A percentile compares a stretch with the other conserved stretches of the same genome.
Conservation (phyloP, 2,888 invertebrate species). For the Drosophila rubida region DNA sequence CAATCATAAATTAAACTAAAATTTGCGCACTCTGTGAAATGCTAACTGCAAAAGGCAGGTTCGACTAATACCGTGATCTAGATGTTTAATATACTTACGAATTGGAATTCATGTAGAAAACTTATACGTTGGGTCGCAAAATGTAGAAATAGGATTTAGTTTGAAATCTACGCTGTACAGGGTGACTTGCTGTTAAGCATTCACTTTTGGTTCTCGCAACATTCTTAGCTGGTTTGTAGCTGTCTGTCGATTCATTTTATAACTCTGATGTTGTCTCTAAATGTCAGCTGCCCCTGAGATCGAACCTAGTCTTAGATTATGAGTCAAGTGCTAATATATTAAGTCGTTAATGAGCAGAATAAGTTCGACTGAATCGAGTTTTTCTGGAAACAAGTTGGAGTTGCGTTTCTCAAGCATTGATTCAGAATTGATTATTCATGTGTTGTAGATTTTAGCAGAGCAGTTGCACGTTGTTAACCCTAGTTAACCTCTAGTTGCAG, state of each 20-base stretch:
- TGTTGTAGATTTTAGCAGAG: constrained; percentile 2
- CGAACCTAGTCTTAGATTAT: constrained; percentile 21
- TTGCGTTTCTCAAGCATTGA: constrained; percentile 6
- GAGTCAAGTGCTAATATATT: constrained; percentile 20
- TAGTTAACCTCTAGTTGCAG: constrained; percentile 44
- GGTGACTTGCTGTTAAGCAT: neutral
- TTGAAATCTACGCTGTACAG: neutral
- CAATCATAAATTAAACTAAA: constrained; percentile 5
- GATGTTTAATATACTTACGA: neutral
- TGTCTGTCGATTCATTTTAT: constrained; percentile 3
- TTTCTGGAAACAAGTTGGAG: constrained; percentile 15
- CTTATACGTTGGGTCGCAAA: too few species aligned
- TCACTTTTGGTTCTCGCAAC: too few species aligned
- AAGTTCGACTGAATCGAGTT: constrained; percentile 1
- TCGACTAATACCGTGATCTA: neutral
- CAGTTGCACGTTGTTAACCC: constrained; percentile 45
- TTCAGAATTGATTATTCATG: constrained; percentile 15
- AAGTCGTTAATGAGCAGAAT: constrained; percentile 10
- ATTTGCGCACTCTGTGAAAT: neutral
- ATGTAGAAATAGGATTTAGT: too few species aligned
- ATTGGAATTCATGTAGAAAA: too few species aligned
- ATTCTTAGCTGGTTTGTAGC: constrained; percentile 1
- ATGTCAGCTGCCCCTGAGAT: constrained; percentile 55
- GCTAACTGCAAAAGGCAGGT: neutral
- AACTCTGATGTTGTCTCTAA: constrained; percentile 27